Evolutionary conservation across 2,888 invertebrate genomes (phyloP), one percentile per base, ranked within the genome.

Genomic region (Drosophila quinaria): DNA sequence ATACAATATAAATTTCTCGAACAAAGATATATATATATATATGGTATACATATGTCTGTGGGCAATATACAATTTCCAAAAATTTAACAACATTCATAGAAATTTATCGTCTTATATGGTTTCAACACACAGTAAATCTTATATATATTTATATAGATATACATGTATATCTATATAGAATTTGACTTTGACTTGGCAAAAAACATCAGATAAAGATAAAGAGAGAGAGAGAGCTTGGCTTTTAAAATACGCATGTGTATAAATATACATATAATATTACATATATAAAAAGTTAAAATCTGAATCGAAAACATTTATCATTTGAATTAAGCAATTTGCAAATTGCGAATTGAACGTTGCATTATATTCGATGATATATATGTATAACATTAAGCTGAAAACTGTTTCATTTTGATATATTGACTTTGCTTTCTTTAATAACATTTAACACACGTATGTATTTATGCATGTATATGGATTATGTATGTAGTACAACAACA

Each of bases 61-160:
- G 42, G 52, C 41, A 75, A 67, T 64, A 51, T 76, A 69, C 69
- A 82, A 75, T 71, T 70, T 73, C 56, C 58, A 80, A 79, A 82
- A 69, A 55, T 77, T 69, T 60, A 87, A 84, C 78, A 84, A 81
- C 56, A 82, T 80, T 85, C 56, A 84, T 68, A 80, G 74, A 85
- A 80, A 67, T 80, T 60, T 63, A 37, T 49, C 60, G 49, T 63
- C 54, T 62, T 46, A 61, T 68, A 65, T 25, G 44, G 50, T 63
- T 69, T 81, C 17, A 84, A 87, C 70, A 81, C 70, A 67, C 81
- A 66, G 61, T 59, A 77, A 54, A 71, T 63, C 29, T 51, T 58
- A 46, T 31, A 50, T 25, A 66, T 44, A 44, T 22, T 35, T 42
- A 68, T 37, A 55, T 31, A 63, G 50, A 60, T 62, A 52, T 41